These are phyloP conservation scores for Diaphora mendica DNA, from an alignment of 2,888 invertebrate species.

Conservation along the genomic window DNA sequence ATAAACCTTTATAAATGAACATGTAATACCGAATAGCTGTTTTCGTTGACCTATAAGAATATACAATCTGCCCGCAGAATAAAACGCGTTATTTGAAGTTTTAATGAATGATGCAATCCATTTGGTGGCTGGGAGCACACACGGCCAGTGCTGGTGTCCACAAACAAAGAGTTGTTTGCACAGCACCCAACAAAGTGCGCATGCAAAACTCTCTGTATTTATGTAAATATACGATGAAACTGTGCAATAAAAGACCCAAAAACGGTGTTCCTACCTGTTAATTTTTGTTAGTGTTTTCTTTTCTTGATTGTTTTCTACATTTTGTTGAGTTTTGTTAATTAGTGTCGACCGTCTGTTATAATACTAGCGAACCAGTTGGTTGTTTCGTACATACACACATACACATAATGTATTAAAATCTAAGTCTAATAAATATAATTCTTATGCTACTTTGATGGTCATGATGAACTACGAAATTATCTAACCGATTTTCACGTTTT, in stretches of 20 bases:
- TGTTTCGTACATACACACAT: not conserved
- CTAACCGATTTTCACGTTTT: too few species aligned
- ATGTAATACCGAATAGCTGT: not conserved
- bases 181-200: slow-evolving; percentile 73
- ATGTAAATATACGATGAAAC: slow-evolving; percentile 78
- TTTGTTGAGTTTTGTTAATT: slow-evolving; percentile 42
- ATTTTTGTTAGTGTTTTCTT: slow-evolving; percentile 71
- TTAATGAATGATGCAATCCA: slow-evolving; percentile 70
- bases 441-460: too few species aligned
- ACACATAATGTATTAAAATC: not conserved
- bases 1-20: not conserved
- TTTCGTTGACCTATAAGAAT: slow-evolving; percentile 1
- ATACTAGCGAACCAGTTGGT: not conserved
- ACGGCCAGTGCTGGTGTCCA: slow-evolving; percentile 56
- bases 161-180: slow-evolving; percentile 72
- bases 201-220: slow-evolving; percentile 72
- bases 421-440: not conserved
- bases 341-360: slow-evolving; percentile 12
- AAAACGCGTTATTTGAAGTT: slow-evolving; percentile 48
- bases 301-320: slow-evolving; percentile 65
- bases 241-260: slow-evolving; percentile 68
- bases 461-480: too few species aligned
- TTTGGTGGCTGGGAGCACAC: slow-evolving; percentile 55
- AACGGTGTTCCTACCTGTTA: slow-evolving; percentile 67
- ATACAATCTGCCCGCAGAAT: slow-evolving; percentile 31